Percentiles rank a stretch among this genome's conserved stretches.
Evolutionary conservation across 2,113 vertebrate genomes (phyloP).

Genomic region (Melanerpes formicivorus): DNA sequence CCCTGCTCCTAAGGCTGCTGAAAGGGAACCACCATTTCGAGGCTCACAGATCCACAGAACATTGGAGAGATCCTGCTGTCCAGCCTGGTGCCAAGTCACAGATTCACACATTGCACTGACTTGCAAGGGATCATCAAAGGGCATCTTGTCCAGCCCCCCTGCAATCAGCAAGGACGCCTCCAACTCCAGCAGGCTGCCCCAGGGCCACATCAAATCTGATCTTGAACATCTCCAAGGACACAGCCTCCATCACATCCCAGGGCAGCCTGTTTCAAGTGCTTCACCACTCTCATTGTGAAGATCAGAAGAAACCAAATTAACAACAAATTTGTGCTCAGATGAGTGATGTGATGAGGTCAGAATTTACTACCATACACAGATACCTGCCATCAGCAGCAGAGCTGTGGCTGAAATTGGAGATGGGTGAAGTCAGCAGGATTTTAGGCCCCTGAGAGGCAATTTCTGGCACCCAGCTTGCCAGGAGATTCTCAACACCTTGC

Average conservation of each 20-base stretch:
- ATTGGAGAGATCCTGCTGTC: no score
- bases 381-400: background rate
- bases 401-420: background rate
- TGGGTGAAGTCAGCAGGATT: background rate
- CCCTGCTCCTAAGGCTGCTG: background rate
- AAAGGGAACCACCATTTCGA: background rate
- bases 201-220: no score
- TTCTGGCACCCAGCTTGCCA: background rate
- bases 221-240: no score
- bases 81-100: no score
- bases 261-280: background rate
- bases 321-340: background rate
- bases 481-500: background rate
- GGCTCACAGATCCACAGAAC: background rate
- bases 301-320: background rate
- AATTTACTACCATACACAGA: background rate
- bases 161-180: no score
- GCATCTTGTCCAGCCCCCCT: no score
- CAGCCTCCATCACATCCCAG: no score
- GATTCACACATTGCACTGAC: no score
- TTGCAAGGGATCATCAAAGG: no score
- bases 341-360: background rate
- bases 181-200: no score
- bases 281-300: no score
- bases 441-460: background rate